A percentile compares a stretch with the other conserved stretches of the same genome.
These are phyloP conservation scores for Polylopha cassiicola DNA, from an alignment of 2,888 invertebrate genomes.

Conservation along the genomic window DNA sequence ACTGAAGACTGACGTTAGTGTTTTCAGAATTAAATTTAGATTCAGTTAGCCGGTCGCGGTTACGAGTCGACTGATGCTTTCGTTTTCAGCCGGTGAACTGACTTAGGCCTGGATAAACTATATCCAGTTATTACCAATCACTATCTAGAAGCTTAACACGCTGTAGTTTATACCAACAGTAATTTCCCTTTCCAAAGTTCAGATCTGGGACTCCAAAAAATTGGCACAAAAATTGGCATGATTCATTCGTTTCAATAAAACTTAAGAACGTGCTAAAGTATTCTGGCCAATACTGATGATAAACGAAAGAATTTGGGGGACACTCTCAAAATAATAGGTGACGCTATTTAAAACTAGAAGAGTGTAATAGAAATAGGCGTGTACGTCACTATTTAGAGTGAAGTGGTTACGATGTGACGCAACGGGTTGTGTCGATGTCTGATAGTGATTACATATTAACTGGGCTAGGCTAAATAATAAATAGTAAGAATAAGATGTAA, in stretches of 20 bases:
- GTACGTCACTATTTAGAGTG: constrained; percentile 53
- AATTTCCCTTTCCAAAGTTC: too few relatives aligned
- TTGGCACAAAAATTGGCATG: neutral
- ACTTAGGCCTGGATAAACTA: constrained; percentile 15
- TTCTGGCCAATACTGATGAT: constrained; percentile 36
- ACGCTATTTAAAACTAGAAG: constrained; percentile 56
- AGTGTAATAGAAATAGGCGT: constrained; percentile 59
- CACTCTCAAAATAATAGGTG: constrained; percentile 63
- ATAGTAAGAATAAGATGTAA: too few relatives aligned
- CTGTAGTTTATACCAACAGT: too few relatives aligned
- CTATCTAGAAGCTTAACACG: too few relatives aligned
- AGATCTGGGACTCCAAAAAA: too few relatives aligned
- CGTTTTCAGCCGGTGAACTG: constrained; percentile 22
- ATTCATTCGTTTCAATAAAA: constrained; percentile 6
- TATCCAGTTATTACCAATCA: too few relatives aligned
- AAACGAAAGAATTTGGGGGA: constrained; percentile 51
- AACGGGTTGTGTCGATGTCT: constrained; percentile 13
- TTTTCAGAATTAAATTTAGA: constrained; percentile 65
- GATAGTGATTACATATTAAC: constrained; percentile 1
- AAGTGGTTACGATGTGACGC: constrained; percentile 43
- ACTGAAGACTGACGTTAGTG: constrained; percentile 65
- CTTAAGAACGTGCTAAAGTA: constrained; percentile 21
- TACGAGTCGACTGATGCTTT: constrained; percentile 28
- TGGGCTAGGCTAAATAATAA: too few relatives aligned
- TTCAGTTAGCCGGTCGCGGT: constrained; percentile 44